A percentile compares a stretch with the other conserved stretches of the same genome.
phyloP scores from a whole-genome alignment of 2,113 vertebrate species.

The Glaucomys volans region DNA sequence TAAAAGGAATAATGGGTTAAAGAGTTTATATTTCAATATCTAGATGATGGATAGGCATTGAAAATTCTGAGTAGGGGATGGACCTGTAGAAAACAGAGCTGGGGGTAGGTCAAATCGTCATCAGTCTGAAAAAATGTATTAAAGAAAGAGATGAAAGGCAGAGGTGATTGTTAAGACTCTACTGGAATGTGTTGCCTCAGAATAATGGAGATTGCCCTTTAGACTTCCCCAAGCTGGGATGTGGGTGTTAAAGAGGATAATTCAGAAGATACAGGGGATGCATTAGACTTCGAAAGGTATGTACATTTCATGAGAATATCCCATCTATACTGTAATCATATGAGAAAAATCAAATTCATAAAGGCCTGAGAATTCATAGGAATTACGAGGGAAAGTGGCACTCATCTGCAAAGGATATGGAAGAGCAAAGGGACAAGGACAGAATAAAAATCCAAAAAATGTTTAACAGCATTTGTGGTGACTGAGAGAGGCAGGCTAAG shows the following conservation, averaged over 20 bases:
- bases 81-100: neutral
- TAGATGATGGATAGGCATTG: neutral
- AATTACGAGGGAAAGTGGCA: neutral
- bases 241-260: neutral
- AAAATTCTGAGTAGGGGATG: neutral
- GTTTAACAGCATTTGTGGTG: neutral
- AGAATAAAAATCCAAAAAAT: neutral
- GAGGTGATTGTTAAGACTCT: neutral
- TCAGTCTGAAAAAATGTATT: neutral
- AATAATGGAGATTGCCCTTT: neutral
- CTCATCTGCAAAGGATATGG: neutral
- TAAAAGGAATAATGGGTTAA: neutral
- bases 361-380: neutral
- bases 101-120: neutral
- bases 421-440: neutral
- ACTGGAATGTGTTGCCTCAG: neutral
- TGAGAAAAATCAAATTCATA: neutral
- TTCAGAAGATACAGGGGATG: neutral
- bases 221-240: neutral
- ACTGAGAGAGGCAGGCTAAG: neutral
- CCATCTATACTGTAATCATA: neutral
- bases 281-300: too few relatives aligned
- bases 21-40: neutral
- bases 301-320: neutral
- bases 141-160: neutral